Evolutionary conservation across 2,797 vertebrate species (phyloP), one percentile per base, ranked within the genome.

Genomic region (Spinus olivaceus): DNA sequence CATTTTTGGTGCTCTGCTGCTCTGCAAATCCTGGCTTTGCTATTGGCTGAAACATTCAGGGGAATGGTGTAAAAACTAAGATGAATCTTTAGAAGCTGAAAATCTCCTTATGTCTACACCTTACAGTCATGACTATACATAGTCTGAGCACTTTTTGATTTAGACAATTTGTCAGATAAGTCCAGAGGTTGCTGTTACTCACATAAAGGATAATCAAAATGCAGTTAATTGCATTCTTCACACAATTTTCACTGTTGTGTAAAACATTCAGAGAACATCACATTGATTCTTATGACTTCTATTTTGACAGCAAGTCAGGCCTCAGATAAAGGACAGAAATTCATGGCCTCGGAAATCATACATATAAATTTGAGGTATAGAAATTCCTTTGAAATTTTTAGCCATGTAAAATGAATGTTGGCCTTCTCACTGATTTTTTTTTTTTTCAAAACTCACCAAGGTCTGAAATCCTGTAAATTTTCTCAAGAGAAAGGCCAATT

Each of bases 11-110:
- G 91, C 77, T 25, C 46, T 86, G 63, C 63, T 94, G 73, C 50
- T 87, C 74, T 82, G 80, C 53, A 96, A 94, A 97, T 79, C 57
- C 92, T 88, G 67, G 57, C 24, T 41, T 85, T 86, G 59, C 18
- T 66, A 24, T 30, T 63, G 59, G 70, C 60, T 89, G 71, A 77
- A 82, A 25, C 50, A 57, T 71, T 46, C 72, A 61, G 56, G 44
- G 33, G 30, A 95, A 76, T 27, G 49, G 66, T 85, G 46, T 69
- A 77, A 96, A 97, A 93, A 78, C 82, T 77, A 74, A 83, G 57
- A 67, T 56, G 69, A 90, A 85, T 65, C 82, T 87, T 65, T 28
- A 56, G 57, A 94, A 89, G 59, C 42, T 56, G 72, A 91, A 94
- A 93, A 95, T 91, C 86, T 86, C 82, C 81, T 84, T 89, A 83